Percentiles rank a stretch among this genome's conserved stretches.
Evolutionary conservation across 2,797 vertebrate species (phyloP).

Genomic region (Semaprochilodus insignis): DNA sequence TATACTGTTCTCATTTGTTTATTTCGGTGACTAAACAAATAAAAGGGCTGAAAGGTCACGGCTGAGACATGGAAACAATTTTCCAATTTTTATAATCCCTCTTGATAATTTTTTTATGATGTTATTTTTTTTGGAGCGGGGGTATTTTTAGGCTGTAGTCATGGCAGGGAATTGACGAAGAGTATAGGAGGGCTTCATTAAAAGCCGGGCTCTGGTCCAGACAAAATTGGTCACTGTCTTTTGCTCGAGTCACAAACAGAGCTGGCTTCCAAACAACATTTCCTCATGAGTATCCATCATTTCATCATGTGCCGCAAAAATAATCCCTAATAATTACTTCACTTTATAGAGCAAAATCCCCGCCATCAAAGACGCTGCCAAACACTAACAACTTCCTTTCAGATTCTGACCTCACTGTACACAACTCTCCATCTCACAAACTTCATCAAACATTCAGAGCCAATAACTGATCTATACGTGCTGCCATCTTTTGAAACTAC

Average conservation of each 20-base stretch:
- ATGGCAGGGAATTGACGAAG: conserved; percentile 58
- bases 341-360: conserved; percentile 9
- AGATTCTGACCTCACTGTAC: background rate
- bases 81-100: conserved; percentile 62
- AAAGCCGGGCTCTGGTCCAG: conserved; percentile 44
- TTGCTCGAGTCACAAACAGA: conserved; percentile 29
- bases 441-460: background rate
- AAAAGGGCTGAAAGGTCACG: conserved; percentile 61
- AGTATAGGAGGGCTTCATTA: conserved; percentile 42
- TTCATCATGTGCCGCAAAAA: conserved; percentile 38
- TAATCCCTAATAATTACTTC: conserved; percentile 25
- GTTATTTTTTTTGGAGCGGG: conserved; percentile 52
- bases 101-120: conserved; percentile 54
- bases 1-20: conserved; percentile 54
- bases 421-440: background rate
- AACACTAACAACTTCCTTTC: background rate
- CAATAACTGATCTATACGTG: background rate
- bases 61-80: conserved; percentile 64
- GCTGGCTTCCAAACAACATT: conserved; percentile 40
- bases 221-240: conserved; percentile 49
- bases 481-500: background rate
- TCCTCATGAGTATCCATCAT: conserved; percentile 39
- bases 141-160: conserved; percentile 58
- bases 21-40: conserved; percentile 62
- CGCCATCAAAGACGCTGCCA: background rate